Base-by-base conservation (phyloP, 2,113 vertebrate genomes). In the Motacilla tschutschensis region DNA sequence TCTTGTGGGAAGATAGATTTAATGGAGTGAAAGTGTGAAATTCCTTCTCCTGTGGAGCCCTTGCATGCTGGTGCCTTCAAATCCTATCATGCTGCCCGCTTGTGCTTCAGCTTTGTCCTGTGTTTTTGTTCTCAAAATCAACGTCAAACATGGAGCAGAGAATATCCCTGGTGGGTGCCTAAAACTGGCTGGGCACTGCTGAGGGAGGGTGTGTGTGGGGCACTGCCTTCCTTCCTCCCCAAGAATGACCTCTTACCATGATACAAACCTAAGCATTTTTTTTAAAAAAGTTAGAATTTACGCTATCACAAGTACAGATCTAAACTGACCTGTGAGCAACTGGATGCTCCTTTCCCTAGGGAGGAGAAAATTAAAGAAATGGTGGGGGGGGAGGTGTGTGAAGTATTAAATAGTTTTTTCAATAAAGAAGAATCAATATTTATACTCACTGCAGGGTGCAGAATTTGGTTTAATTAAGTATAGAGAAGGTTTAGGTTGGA, bases 331-430 rank as follows among this genome's bases (percentile, higher is more conserved):
- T 48, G 12, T 36, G 33, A 88, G 44, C 41, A 85, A 5, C 40
- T 12, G 14, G 16, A 7, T 76, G 14, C 28, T 71, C 15, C 19
- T 70, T 44, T 80, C 28, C 11, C n/a, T 33, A 14, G 10, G 18
- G 17, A 75, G 12, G 4, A 55, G 9, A 63, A 80, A 85, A 47
- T n/a, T 1, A 59, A 71, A 59, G 36, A 46, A 85, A 43, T 2
- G 1, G 5, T 31, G 21, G 0, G 4, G 6, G 2, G 2, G 1
- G 1, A 7, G 16, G 8, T 20, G 29, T n/a, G 29, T 31, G 55
- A 46, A 4, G 10, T 29, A 13, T 35, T 43, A 10, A 57, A 50
- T 84, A n/a, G 5, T 22, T 54, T 14, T 54, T 84, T 69, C n/a
- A 38, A 40, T 50, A 54, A 82, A 69, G n/a, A 48, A 44, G 20